Percentiles rank a stretch among this genome's conserved stretches.
Conservation (phyloP, 1,140 invertebrate genomes). For the Drosophila grimshawi region DNA sequence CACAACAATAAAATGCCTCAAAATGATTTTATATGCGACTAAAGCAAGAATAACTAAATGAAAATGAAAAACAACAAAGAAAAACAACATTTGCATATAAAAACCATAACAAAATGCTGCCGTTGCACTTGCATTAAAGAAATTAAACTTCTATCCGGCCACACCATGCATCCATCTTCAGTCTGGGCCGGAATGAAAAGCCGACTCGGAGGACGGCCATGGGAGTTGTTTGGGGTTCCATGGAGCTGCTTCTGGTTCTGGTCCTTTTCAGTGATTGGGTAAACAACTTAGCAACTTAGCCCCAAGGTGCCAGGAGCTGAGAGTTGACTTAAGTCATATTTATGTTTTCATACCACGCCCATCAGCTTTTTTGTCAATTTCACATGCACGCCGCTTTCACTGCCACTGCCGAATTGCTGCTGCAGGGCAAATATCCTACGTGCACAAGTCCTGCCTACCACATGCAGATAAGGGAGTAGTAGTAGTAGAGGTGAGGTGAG, state of each 20-base stretch:
- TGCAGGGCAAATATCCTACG: slow-evolving; percentile 51
- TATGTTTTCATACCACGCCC: slow-evolving; percentile 52
- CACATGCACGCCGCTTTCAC: slow-evolving; percentile 32
- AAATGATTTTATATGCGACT: slow-evolving; percentile 16
- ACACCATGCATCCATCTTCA: neutral
- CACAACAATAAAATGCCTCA: slow-evolving; percentile 50
- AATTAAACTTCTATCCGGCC: slow-evolving; percentile 39
- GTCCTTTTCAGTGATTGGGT: slow-evolving; percentile 40
- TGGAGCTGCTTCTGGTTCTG: slow-evolving; percentile 1
- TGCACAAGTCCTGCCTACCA: slow-evolving; percentile 40
- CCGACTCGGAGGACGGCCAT: neutral
- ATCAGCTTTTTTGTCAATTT: slow-evolving; percentile 55
- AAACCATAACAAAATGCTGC: slow-evolving; percentile 44
- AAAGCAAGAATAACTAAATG: slow-evolving; percentile 37
- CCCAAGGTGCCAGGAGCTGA: slow-evolving; percentile 34
- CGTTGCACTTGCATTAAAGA: slow-evolving; percentile 59
- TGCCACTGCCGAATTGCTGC: slow-evolving; percentile 32
- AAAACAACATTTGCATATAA: slow-evolving; percentile 65
- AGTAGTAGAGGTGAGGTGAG: neutral
- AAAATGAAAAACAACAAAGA: slow-evolving; percentile 38
- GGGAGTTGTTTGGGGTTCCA: slow-evolving; percentile 29
- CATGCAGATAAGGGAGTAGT: neutral
- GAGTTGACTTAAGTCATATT: slow-evolving; percentile 40
- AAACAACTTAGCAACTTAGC: slow-evolving; percentile 56
- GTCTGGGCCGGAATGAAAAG: neutral